Conservation (phyloP, 2,113 vertebrate species). For the Apaloderma vittatum region DNA sequence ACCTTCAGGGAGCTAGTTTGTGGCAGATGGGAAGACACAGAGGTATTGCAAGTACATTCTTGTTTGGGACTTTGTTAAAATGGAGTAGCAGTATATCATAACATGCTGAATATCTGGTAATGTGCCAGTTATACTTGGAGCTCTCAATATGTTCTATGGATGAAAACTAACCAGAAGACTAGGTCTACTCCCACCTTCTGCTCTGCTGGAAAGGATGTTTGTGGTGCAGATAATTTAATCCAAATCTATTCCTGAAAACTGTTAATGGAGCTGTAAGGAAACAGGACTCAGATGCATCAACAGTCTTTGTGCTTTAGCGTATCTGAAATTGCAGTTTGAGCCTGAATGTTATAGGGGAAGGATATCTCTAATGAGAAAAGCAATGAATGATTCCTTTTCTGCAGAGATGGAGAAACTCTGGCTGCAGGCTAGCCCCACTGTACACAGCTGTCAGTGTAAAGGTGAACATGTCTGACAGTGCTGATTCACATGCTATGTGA, state of each 20-base stretch:
- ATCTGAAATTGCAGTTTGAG: neutral
- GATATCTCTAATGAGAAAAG: neutral
- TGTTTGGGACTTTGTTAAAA: neutral
- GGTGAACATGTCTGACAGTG: neutral
- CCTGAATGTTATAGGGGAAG: neutral
- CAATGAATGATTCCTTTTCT: neutral
- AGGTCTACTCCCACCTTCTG: neutral
- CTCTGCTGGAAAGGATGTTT: neutral
- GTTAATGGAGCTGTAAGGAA: neutral
- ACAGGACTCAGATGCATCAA: neutral
- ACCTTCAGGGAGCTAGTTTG: neutral
- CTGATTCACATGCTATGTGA: conserved; percentile 11
- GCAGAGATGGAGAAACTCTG: neutral
- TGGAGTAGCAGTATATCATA: neutral
- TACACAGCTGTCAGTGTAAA: neutral
- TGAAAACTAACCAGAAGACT: neutral
- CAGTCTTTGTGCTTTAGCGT: neutral
- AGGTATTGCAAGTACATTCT: neutral
- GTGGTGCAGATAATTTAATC: neutral
- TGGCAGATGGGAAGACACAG: neutral
- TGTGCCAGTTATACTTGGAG: neutral
- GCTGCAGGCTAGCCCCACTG: neutral
- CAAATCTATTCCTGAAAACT: neutral
- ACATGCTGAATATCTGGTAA: neutral
- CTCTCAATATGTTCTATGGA: neutral